A percentile compares a stretch with the other conserved stretches of the same genome.
phyloP scores from a whole-genome alignment of 2,113 vertebrate genomes.

The Pomatostomus ruficeps region DNA sequence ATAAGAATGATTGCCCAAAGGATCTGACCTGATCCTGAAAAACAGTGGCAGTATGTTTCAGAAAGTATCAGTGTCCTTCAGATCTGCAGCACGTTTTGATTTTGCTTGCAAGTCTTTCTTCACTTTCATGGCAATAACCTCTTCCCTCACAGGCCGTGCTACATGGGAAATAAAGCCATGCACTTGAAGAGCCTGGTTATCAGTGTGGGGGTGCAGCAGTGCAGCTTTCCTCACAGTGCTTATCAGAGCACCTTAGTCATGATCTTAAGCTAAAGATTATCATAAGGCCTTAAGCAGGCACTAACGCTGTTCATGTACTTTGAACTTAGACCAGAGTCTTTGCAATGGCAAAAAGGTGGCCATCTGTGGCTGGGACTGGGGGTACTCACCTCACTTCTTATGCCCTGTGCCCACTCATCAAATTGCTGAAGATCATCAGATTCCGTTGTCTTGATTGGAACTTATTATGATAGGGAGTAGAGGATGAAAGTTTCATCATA shows the following conservation, averaged over 20 bases:
- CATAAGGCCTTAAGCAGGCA: neutral
- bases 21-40: neutral
- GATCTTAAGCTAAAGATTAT: neutral
- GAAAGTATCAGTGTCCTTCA: neutral
- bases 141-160: neutral
- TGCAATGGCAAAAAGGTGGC: neutral
- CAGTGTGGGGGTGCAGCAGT: neutral
- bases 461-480: neutral
- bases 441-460: neutral
- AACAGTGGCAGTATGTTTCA: neutral
- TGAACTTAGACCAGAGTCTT: neutral
- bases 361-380: neutral
- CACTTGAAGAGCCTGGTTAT: neutral
- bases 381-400: neutral
- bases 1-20: neutral
- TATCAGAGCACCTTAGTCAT: neutral
- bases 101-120: neutral
- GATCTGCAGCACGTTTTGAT: neutral
- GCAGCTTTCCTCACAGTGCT: neutral
- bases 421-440: neutral
- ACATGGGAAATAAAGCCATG: neutral
- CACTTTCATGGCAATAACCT: neutral
- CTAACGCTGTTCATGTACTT: neutral
- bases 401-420: neutral
- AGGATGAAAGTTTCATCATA: neutral